These are phyloP conservation scores for Channallabes apus DNA, from an alignment of 2,797 vertebrate species.

Conservation along the genomic window DNA sequence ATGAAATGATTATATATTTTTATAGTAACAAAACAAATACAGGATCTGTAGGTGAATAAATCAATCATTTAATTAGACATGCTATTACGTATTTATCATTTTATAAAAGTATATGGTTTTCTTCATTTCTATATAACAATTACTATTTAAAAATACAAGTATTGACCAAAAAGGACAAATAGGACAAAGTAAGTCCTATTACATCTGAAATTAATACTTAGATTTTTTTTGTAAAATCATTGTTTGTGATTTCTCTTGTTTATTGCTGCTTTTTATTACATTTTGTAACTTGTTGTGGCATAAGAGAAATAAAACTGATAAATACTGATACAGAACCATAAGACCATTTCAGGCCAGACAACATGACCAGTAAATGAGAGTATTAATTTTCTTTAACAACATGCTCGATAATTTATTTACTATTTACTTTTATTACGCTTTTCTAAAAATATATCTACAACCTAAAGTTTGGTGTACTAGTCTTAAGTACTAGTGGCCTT, in stretches of 20 bases:
- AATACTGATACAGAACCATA: not conserved
- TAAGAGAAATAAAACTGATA: not conserved
- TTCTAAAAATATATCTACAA: not conserved
- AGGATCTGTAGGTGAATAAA: not conserved
- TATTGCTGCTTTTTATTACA: not conserved
- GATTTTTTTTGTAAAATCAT: not conserved
- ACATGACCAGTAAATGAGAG: not conserved
- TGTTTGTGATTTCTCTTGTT: not conserved
- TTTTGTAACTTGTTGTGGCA: not conserved
- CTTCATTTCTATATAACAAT: not conserved
- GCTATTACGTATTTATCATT: not conserved
- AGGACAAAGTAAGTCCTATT: not conserved
- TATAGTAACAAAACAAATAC: not conserved
- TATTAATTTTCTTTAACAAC: not conserved
- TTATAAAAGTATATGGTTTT: not conserved
- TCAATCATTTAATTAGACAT: not conserved
- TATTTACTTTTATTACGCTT: not conserved
- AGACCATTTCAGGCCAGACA: not conserved
- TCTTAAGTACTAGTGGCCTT: no score
- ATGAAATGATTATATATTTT: not conserved
- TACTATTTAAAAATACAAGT: not conserved
- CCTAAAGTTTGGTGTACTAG: not conserved
- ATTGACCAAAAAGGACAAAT: no score
- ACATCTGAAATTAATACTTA: not conserved
- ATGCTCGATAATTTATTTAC: not conserved